Percentiles rank a stretch among this genome's conserved stretches.
Evolutionary conservation across 2,113 vertebrate species (phyloP).

Genomic region (Plectropomus leopardus): DNA sequence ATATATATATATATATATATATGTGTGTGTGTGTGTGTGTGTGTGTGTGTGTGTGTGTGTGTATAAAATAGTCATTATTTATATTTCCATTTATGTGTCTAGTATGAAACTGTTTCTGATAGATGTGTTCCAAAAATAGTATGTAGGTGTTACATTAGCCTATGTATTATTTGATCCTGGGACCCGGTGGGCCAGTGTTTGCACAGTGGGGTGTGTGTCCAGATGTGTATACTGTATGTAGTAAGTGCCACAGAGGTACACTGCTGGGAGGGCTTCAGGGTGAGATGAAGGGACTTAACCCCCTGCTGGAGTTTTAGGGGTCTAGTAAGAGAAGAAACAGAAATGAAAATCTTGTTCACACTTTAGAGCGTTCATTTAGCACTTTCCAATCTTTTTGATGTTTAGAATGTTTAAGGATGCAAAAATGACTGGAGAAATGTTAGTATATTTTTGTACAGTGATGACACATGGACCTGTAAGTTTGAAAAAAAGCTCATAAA

Average conservation of each 20-base stretch:
- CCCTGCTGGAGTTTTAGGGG: constrained; percentile 56
- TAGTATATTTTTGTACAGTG: constrained; percentile 89
- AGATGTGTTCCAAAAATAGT: constrained; percentile 73
- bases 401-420: constrained; percentile 86
- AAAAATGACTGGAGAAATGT: constrained; percentile 85
- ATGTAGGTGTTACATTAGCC: constrained; percentile 63
- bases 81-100: constrained; percentile 76
- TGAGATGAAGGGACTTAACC: constrained; percentile 60
- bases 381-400: constrained; percentile 86
- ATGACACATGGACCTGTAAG: constrained; percentile 80
- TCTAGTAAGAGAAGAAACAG: constrained; percentile 24
- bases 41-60: too few relatives aligned
- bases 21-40: too few relatives aligned
- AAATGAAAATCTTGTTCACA: constrained; percentile 61
- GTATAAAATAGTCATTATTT: constrained; percentile 82
- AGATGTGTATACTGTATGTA: constrained; percentile 67
- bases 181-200: constrained; percentile 80
- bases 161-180: constrained; percentile 71
- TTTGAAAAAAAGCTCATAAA: constrained; percentile 66
- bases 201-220: constrained; percentile 60
- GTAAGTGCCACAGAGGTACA: constrained; percentile 65
- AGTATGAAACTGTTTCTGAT: constrained; percentile 74
- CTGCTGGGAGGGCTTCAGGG: constrained; percentile 64
- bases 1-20: too few relatives aligned
- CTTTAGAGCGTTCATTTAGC: constrained; percentile 82